Evolutionary conservation across 2,888 invertebrate species (phyloP).

Genomic region (Herminia tarsipennalis): DNA sequence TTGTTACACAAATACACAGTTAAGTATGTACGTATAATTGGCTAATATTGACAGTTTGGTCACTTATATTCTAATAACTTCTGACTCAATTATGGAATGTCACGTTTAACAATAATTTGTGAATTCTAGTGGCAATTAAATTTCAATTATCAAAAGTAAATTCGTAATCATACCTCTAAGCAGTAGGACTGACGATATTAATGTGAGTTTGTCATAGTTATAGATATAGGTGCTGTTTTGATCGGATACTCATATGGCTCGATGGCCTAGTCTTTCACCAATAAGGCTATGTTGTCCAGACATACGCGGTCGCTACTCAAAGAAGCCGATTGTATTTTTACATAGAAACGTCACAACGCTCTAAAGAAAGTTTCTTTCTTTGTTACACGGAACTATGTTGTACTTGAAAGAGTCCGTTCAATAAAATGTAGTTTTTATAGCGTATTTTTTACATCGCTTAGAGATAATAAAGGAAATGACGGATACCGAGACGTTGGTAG

Average conservation of each 20-base stretch:
- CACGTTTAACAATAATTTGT: neutral
- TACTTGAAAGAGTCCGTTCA: neutral
- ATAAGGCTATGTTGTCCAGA: conserved; percentile 35
- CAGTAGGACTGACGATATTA: no score
- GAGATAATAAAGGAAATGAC: conserved; percentile 34
- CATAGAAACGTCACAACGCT: conserved; percentile 13
- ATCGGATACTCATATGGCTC: conserved; percentile 30
- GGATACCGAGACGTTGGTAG: conserved; percentile 10
- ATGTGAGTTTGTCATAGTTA: no score
- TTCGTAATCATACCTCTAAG: no score
- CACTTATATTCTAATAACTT: no score
- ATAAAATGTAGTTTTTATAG: conserved; percentile 10
- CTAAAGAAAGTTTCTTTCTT: conserved; percentile 29
- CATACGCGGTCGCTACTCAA: conserved; percentile 4
- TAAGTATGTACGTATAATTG: no score
- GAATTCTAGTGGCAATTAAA: no score
- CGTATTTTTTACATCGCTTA: neutral
- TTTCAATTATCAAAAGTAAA: no score
- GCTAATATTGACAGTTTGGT: no score
- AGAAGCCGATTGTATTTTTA: conserved; percentile 24
- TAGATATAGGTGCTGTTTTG: conserved; percentile 29
- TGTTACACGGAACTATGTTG: conserved; percentile 13
- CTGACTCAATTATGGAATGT: no score
- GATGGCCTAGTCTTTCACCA: conserved; percentile 33
- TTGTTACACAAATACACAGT: no score